Evolutionary conservation across 1,140 invertebrate species (phyloP).

Genomic region (Diabrotica virgifera): DNA sequence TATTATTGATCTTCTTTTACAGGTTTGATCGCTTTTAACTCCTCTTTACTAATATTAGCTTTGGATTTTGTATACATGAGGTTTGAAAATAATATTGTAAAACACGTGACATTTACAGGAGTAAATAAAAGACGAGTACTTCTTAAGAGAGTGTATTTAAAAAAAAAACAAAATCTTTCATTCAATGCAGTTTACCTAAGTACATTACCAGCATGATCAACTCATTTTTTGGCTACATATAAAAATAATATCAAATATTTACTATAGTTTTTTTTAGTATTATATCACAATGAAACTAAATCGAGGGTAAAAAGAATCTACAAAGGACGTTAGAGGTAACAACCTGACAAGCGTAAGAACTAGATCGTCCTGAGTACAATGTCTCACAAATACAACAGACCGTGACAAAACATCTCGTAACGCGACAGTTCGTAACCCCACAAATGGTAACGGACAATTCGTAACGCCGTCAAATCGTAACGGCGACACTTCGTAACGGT

Average conservation of each 20-base stretch:
- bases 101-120: no score
- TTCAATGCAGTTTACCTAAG: conserved; percentile 6
- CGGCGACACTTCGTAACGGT: no score
- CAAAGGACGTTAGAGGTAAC: not conserved
- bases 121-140: not conserved
- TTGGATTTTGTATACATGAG: no score
- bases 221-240: conserved; percentile 11
- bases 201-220: conserved; percentile 11
- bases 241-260: conserved; percentile 23
- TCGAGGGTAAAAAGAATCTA: conserved; percentile 6
- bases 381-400: no score
- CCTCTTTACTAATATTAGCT: no score
- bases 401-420: no score
- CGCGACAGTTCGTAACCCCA: no score
- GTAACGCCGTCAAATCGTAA: no score
- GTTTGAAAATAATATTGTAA: no score
- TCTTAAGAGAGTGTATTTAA: conserved; percentile 1
- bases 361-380: not conserved
- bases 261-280: conserved; percentile 12
- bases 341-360: not conserved
- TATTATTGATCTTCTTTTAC: no score
- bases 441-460: no score
- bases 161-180: not conserved
- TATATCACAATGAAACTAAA: conserved; percentile 23
- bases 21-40: no score